Base-by-base conservation (phyloP, 2,113 vertebrate species). In the Hippoglossus stenolepis region DNA sequence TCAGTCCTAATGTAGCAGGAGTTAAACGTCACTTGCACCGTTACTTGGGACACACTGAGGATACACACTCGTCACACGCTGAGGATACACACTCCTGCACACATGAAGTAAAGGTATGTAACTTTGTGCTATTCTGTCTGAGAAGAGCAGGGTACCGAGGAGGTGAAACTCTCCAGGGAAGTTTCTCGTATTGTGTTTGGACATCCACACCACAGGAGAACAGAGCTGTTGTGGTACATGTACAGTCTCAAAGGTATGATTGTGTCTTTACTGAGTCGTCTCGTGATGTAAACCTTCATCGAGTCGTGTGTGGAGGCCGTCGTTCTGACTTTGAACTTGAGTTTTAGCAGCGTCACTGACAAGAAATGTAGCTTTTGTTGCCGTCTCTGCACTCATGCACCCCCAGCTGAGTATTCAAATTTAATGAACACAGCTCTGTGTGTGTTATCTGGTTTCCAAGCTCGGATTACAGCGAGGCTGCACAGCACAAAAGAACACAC, bases 401-500 rank as follows among this genome's bases (percentile, higher is more conserved):
- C 69, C 69, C 83, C 76, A 70, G 70, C 74, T 65, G 83, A 77
- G 73, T 85, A 93, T 94, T 92, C 82, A 94, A 93, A 85, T 93
- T 94, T 94, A 93, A 95, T 95, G 94, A 94, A 77, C 78, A 65
- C 78, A 14, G 86, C 24, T 51, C 85, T 49, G 76, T 38, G 77
- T 83, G 86, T 67, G 84, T 86, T 82, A 93, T 95, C 92, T 87
- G 70, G 92, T 95, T 94, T 93, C 94, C 59, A 51, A 87, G 71
- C 83, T 93, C 90, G 51, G 40, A 83, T 95, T 94, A 92, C 88
- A 77, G 58, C 28, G 24, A 45, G 65, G 78, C 80, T 64, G 24
- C 79, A 60, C 63, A 65, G 70, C 26, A 49, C 59, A 61, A 45
- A 80, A 21, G 38, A 49, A 49, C 15, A 47, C 45, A 47, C 45